phyloP scores from a whole-genome alignment of 2,888 invertebrate species.

The Conus canariensis region DNA sequence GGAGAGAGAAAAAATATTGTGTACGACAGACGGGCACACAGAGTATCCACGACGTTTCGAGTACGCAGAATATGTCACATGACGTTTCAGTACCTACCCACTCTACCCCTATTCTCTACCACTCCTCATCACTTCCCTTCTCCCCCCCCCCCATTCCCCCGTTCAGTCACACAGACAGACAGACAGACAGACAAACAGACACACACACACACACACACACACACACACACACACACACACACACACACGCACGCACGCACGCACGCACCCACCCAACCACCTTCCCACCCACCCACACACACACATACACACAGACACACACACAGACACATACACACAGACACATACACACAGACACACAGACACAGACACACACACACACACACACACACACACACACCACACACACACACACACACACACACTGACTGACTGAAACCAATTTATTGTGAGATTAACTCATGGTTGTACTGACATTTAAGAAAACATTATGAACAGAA shows the following conservation, averaged over 20 bases:
- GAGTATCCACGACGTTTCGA: too few relatives aligned
- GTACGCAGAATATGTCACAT: too few relatives aligned
- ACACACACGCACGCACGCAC: conserved; percentile 9
- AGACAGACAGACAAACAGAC: neutral
- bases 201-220: neutral
- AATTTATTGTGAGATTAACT: too few relatives aligned
- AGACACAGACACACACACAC: neutral
- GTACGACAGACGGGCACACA: too few relatives aligned
- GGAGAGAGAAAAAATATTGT: too few relatives aligned
- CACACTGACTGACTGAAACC: neutral
- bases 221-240: neutral
- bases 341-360: neutral
- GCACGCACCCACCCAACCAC: neutral
- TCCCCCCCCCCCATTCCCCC: too few relatives aligned
- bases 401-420: conserved; percentile 9
- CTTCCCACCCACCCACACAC: neutral
- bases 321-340: neutral
- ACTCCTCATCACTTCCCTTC: too few relatives aligned
- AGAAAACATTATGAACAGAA: too few relatives aligned
- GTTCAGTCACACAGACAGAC: neutral
- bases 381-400: neutral
- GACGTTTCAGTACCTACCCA: too few relatives aligned
- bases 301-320: neutral
- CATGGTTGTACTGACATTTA: too few relatives aligned
- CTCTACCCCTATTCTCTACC: too few relatives aligned